These are phyloP conservation scores for Anthonomus grandis DNA, from an alignment of 1,140 invertebrate species.

Conservation along the genomic window DNA sequence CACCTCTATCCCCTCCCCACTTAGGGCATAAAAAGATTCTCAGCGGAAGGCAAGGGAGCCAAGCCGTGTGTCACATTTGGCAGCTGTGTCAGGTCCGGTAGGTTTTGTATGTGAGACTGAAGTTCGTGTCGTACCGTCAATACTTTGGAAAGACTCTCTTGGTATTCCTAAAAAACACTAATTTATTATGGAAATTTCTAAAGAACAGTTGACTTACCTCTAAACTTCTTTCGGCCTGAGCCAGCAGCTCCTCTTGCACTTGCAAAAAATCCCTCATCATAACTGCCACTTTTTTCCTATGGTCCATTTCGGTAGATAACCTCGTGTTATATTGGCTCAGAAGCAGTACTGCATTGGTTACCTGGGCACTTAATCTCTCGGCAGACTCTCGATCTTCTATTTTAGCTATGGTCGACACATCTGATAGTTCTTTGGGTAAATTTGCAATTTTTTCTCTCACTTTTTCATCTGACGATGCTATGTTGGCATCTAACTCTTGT, in stretches of 20 bases:
- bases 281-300: conserved; percentile 74
- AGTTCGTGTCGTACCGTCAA: conserved; percentile 81
- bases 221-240: conserved; percentile 78
- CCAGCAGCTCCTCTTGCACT: conserved; percentile 78
- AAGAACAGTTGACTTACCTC: conserved; percentile 59
- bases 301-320: conserved; percentile 82
- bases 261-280: conserved; percentile 87
- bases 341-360: conserved; percentile 82
- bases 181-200: background rate
- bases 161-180: conserved; percentile 71
- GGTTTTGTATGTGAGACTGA: conserved; percentile 85
- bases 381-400: conserved; percentile 75
- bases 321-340: conserved; percentile 86
- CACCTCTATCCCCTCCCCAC: too few species aligned
- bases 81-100: conserved; percentile 86
- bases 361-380: conserved; percentile 67
- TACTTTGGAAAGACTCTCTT: conserved; percentile 81
- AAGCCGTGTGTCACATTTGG: conserved; percentile 87
- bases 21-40: conserved; percentile 73
- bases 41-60: conserved; percentile 88
- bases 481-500: conserved; percentile 75
- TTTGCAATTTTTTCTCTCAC: conserved; percentile 91
- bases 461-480: conserved; percentile 89
- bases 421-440: conserved; percentile 90
- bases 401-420: conserved; percentile 79